Evolutionary conservation across 64 coral and sea anemone species (phyloP), one percentile per base, ranked within the genome.

Genomic region (Pocillopora damicornis): DNA sequence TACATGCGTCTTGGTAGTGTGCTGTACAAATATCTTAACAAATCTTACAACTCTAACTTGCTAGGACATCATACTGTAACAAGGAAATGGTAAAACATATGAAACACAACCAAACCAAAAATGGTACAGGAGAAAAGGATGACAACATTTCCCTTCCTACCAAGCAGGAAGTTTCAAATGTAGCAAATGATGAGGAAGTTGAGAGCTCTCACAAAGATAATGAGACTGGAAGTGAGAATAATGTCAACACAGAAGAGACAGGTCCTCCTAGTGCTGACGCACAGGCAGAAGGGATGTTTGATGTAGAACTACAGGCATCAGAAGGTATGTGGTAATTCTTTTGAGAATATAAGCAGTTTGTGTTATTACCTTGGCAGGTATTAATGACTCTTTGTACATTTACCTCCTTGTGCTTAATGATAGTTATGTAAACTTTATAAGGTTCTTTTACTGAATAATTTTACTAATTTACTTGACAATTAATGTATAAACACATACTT

Each of bases 51-150:
- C 20, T 65, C 35, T 94, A 20, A 15, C 62, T 3, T 92, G 79
- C 15, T 16, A 94, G 93, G 82, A 94, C 93, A 61, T 83, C 82
- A 9, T 94, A 94, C 35, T 77, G 86, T 51, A 94, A 90, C 72
- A 90, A 94, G 35, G 84, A 57, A 80, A 94, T 94, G 93, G 83
- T 74, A 71, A 86, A 72, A 20, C 90, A 92, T 87, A 67, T 87
- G 1, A 92, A 92, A 74, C 75, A 87, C 25, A 65, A 17, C 13
- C 17, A 72, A 85, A 85, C 7, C 42, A 85, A 85, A 68, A 72
- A 10, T 85, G 81, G 26, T 9, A 59, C 23, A 63, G 79, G 72
- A n/a, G 15, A 45, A 67, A 20, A 18, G 35, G 35, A 73, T 20
- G 66, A 36, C 35, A 68, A 66, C 15, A 45, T 17, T 11, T 38